phyloP scores from a whole-genome alignment of 2,888 invertebrate species.

The Gastrophysa polygoni region DNA sequence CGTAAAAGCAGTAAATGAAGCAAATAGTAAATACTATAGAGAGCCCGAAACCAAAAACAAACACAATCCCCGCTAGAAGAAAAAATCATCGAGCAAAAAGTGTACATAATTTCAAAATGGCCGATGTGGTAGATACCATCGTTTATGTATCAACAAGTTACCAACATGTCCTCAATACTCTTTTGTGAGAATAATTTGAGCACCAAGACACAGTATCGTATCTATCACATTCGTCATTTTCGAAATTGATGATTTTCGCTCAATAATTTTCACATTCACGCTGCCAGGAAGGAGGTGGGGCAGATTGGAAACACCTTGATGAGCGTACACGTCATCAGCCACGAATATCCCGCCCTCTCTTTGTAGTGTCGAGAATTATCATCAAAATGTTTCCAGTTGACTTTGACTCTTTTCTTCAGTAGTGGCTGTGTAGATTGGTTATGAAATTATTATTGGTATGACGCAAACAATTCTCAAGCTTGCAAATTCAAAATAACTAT shows the following conservation, averaged over 20 bases:
- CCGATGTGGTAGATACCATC: background rate
- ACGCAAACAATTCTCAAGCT: slow-evolving; percentile 14
- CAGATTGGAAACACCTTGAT: slow-evolving; percentile 63
- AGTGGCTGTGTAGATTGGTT: background rate
- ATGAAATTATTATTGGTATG: background rate
- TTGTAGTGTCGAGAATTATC: slow-evolving; percentile 37
- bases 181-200: too few species aligned
- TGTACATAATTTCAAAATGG: background rate
- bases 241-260: background rate
- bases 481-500: slow-evolving; percentile 13
- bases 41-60: slow-evolving; percentile 52
- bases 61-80: slow-evolving; percentile 54
- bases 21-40: slow-evolving; percentile 42
- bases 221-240: background rate
- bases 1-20: slow-evolving; percentile 44
- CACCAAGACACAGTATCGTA: too few species aligned
- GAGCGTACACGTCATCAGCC: slow-evolving; percentile 54
- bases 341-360: slow-evolving; percentile 50
- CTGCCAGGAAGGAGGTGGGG: slow-evolving; percentile 47
- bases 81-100: background rate
- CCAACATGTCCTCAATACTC: too few species aligned
- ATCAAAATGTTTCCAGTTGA: slow-evolving; percentile 60
- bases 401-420: background rate
- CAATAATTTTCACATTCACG: background rate
- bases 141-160: too few species aligned